Base-by-base conservation (phyloP, 2,113 vertebrate genomes). In the Merops nubicus region DNA sequence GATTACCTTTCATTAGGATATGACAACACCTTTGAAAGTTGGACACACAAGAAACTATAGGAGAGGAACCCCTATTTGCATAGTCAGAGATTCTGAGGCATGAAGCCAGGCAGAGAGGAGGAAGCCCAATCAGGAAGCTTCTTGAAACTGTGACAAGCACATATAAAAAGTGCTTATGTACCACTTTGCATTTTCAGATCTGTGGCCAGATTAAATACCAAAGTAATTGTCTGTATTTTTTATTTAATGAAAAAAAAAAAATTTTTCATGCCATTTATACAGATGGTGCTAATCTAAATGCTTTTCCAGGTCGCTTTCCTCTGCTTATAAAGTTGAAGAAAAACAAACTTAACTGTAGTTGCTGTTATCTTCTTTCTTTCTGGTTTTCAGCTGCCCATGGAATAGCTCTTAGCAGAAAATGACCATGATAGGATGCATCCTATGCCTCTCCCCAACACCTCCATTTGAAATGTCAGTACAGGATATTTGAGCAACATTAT, bases 341-440 rank as follows among this genome's bases (percentile, higher is more conserved):
- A 17, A 72, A 67, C 20, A 53, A 64, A 51, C 12, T 47, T 20
- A 68, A 54, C 14, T 51, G 29, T 21, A 59, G 29, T 21, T 93
- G 26, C 18, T 47, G 15, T 43, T 54, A 85, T n/a, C 45, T 47
- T 48, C 18, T 63, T 63, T 67, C 72, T 8, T 64, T 83, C 20
- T 31, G 28, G 5, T 64, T 83, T 83, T 56, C 63, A 68, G 21
- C 21, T 38, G 31, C 8, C 16, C 31, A 19, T 7, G 12, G 43
- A 83, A 45, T 34, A 88, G 33, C 15, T 73, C 57, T 76, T 53
- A 57, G 26, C 42, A 83, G 48, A 63, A 91, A 79, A 59, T 0
- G 0, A 73, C 31, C 12, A 28, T 5, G 25, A 67, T 2, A 59
- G n/a, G 21, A 68, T 26, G 29, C 17, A 21, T 3, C 47, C 20